These are phyloP conservation scores for Aphrophora alni DNA, from an alignment of 2,888 invertebrate species.

Conservation along the genomic window DNA sequence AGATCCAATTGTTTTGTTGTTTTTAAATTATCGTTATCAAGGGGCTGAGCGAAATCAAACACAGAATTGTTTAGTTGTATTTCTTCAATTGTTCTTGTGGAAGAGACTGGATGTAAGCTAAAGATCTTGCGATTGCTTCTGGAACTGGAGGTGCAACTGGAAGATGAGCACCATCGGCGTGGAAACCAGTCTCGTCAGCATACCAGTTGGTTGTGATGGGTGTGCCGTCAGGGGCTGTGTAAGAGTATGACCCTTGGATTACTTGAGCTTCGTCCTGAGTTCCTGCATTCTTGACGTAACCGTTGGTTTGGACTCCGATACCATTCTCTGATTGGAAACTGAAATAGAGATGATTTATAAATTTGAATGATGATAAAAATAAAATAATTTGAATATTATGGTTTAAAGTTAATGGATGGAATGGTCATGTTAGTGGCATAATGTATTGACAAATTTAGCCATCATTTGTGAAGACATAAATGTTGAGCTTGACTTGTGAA, in stretches of 20 bases:
- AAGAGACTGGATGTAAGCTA: slow-evolving; percentile 68
- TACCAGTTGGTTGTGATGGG: slow-evolving; percentile 49
- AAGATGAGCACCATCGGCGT: slow-evolving; percentile 76
- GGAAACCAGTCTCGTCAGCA: slow-evolving; percentile 75
- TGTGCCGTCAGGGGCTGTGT: slow-evolving; percentile 49
- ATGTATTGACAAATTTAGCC: too few species aligned
- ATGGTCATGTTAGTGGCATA: too few species aligned
- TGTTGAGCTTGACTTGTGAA: too few species aligned
- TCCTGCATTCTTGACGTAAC: slow-evolving; percentile 53
- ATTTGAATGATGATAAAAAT: too few species aligned
- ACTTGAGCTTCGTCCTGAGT: slow-evolving; percentile 47
- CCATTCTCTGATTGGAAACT: slow-evolving; percentile 64
- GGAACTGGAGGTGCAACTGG: slow-evolving; percentile 81
- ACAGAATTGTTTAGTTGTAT: neutral
- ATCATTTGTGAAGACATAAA: too few species aligned
- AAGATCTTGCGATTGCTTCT: slow-evolving; percentile 62
- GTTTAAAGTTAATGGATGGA: too few species aligned
- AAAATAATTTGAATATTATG: too few species aligned
- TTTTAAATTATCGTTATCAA: neutral
- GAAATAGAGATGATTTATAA: slow-evolving; percentile 31
- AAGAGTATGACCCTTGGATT: slow-evolving; percentile 50
- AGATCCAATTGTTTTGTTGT: too few species aligned
- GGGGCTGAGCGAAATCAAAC: neutral
- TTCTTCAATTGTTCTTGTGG: slow-evolving; percentile 55
- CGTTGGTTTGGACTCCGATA: slow-evolving; percentile 61